Percentiles rank a stretch among this genome's conserved stretches.
Conservation (phyloP, 2,888 invertebrate species). For the Oxyteleia sp. region DNA sequence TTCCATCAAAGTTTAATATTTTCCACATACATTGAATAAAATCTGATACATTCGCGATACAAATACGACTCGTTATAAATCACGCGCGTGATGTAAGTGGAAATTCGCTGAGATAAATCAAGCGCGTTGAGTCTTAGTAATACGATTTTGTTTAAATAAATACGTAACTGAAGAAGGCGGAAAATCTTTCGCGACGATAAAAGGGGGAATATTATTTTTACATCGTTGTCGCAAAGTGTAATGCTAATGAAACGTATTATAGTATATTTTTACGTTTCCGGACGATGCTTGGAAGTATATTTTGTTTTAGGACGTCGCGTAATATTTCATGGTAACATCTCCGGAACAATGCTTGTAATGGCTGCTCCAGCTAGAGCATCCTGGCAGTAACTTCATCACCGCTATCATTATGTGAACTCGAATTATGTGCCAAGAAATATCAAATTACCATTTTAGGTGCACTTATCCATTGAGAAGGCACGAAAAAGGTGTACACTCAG, state of each 20-base stretch:
- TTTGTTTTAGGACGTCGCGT: conserved; percentile 47
- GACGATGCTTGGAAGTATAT: conserved; percentile 26
- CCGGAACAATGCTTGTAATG: conserved; percentile 59
- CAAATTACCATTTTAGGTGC: conserved; percentile 43
- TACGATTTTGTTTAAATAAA: conserved; percentile 27
- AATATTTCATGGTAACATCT: conserved; percentile 63
- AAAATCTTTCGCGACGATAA: conserved; percentile 5
- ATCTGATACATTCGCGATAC: conserved; percentile 8
- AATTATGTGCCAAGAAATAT: conserved; percentile 61
- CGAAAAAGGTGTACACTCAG: too few species aligned
- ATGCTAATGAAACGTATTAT: conserved; percentile 24
- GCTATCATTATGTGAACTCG: conserved; percentile 63
- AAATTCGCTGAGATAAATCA: conserved; percentile 27
- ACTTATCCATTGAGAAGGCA: conserved; percentile 19
- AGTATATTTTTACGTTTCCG: conserved; percentile 44
- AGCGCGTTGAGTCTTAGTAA: background rate
- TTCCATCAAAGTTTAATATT: conserved; percentile 25
- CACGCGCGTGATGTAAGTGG: conserved; percentile 9
- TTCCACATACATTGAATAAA: conserved; percentile 25
- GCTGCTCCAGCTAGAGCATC: conserved; percentile 36
- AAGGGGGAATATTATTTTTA: background rate
- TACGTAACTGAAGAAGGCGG: background rate
- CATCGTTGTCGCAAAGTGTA: conserved; percentile 1
- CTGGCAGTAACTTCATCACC: conserved; percentile 59
- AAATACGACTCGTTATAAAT: conserved; percentile 18